Evolutionary conservation across 2,113 vertebrate species (phyloP).

Genomic region (Lasiurus cinereus): DNA sequence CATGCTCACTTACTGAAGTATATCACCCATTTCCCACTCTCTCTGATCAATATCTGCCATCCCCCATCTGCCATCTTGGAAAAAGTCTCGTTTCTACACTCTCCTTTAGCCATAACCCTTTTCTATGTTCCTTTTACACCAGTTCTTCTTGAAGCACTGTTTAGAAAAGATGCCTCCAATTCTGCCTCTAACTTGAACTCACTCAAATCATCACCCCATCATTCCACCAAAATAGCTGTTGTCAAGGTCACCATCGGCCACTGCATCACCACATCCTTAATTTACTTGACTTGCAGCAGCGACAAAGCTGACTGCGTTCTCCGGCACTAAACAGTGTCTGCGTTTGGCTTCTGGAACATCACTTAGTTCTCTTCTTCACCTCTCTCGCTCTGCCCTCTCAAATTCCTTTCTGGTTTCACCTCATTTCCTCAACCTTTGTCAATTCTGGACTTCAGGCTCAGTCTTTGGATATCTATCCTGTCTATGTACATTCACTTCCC

Average conservation of each 20-base stretch:
- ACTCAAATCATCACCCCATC: neutral
- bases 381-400: neutral
- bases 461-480: neutral
- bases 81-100: neutral
- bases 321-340: neutral
- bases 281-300: neutral
- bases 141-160: neutral
- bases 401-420: neutral
- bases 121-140: neutral
- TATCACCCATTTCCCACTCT: neutral
- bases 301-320: neutral
- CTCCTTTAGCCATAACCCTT: neutral
- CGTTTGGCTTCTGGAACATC: neutral
- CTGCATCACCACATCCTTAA: neutral
- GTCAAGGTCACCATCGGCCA: slow-evolving; percentile 12
- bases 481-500: neutral
- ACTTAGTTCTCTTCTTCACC: neutral
- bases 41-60: neutral
- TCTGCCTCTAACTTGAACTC: slow-evolving; percentile 8
- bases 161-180: slow-evolving; percentile 42
- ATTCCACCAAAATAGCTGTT: slow-evolving; percentile 40
- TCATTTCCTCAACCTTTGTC: neutral
- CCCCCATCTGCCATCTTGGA: neutral
- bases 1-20: neutral
- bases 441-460: neutral